phyloP scores from a whole-genome alignment of 2,113 vertebrate species.

The Cololabis saira region DNA sequence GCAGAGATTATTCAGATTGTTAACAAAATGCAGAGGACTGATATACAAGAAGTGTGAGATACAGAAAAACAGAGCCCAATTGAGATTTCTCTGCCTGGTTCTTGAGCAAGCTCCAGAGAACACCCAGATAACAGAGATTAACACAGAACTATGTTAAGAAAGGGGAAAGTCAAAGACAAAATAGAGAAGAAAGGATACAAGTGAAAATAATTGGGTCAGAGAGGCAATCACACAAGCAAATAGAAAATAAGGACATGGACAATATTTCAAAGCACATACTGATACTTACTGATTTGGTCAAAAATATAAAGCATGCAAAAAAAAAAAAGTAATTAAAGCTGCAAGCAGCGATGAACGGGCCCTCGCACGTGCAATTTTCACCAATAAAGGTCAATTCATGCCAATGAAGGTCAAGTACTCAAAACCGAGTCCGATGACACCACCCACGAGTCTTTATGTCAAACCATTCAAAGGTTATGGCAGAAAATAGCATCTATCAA shows the following conservation, averaged over 20 bases:
- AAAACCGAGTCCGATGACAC: no score
- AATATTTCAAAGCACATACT: no score
- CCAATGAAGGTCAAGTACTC: no score
- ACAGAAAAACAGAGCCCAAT: background rate
- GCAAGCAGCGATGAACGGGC: no score
- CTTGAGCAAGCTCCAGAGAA: background rate
- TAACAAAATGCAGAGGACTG: slow-evolving; percentile 1
- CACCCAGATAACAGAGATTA: background rate
- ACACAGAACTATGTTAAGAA: background rate
- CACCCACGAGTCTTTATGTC: no score
- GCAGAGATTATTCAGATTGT: slow-evolving; percentile 21
- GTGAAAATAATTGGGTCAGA: background rate
- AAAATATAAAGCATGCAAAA: no score
- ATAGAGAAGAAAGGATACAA: no score
- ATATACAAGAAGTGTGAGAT: slow-evolving; percentile 1
- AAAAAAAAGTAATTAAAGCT: no score
- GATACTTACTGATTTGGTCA: slow-evolving; percentile 34
- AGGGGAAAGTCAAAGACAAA: background rate
- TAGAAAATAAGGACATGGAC: background rate
- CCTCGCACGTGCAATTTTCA: no score
- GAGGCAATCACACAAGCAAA: background rate
- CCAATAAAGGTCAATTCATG: no score
- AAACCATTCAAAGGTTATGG: no score
- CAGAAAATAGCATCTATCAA: no score
- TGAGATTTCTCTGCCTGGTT: background rate